Conservation (phyloP, 2,888 invertebrate species). For the Pollenia angustigena region DNA sequence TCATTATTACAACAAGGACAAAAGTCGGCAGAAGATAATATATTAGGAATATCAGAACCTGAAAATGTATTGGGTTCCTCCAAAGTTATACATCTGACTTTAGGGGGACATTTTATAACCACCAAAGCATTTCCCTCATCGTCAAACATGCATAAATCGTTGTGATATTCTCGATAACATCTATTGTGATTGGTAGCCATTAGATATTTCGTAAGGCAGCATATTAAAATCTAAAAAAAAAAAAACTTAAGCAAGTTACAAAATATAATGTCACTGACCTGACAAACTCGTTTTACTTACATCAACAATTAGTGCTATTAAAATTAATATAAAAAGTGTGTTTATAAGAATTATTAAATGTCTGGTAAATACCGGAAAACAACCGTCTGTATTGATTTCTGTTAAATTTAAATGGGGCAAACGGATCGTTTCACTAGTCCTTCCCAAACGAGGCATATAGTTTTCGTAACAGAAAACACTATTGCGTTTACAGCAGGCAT, state of each 20-base stretch:
- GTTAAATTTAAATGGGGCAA: slow-evolving; percentile 76
- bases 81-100: slow-evolving; percentile 78
- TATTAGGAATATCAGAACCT: slow-evolving; percentile 71
- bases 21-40: slow-evolving; percentile 43
- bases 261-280: no score
- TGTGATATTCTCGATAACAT: slow-evolving; percentile 66
- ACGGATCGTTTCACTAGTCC: slow-evolving; percentile 1
- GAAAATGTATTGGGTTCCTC: slow-evolving; percentile 75
- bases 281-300: slow-evolving; percentile 70
- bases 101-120: slow-evolving; percentile 79
- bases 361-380: slow-evolving; percentile 75
- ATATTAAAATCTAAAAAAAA: slow-evolving; percentile 75
- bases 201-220: slow-evolving; percentile 77
- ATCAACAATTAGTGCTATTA: slow-evolving; percentile 76
- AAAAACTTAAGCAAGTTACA: background rate
- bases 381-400: slow-evolving; percentile 79
- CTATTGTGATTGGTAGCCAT: slow-evolving; percentile 76
- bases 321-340: slow-evolving; percentile 74
- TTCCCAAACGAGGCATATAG: slow-evolving; percentile 68
- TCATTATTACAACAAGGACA: slow-evolving; percentile 56
- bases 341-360: slow-evolving; percentile 75
- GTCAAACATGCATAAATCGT: slow-evolving; percentile 75
- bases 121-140: slow-evolving; percentile 79
- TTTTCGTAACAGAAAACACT: slow-evolving; percentile 74
- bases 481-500: slow-evolving; percentile 79